Base-by-base conservation (phyloP, 2,888 invertebrate genomes). In the Sicus ferrugineus region DNA sequence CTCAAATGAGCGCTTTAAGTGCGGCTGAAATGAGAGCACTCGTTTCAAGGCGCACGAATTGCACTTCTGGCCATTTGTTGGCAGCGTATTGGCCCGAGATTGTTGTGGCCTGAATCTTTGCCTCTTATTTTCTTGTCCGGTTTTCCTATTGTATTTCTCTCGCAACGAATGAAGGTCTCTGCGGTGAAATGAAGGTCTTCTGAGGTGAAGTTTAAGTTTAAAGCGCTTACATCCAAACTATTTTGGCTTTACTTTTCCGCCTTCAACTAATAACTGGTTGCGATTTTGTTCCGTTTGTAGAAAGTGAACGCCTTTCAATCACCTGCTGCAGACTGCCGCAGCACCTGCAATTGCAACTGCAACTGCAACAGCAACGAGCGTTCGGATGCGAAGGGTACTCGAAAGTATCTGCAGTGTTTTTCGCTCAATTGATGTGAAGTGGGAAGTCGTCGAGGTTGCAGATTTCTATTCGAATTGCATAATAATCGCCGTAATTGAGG, bases 261-360 rank as follows among this genome's bases (percentile, higher is more conserved):
- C 42, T 61, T 61, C 63, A 59, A 31, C 7, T 52, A 16, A 26
- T 19, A 65, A 65, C 54, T 52, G 34, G 65, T 34, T 31, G 52
- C 50, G 54, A 52, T 65, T 50, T 61, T 7, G n/a, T 56, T 23
- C 11, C 23, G 54, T 21, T 56, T 59, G 26, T 38, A 19, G 48
- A 46, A 67, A 67, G 59, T 59, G 58, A 56, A 48, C 67, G 67
- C 67, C 67, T 58, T 58, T 67, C n/a, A n/a, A n/a, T n/a, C n/a
- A n/a, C n/a, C n/a, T n/a, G n/a, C n/a, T 67, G 16, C 11, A 42
- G 38, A 48, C 16, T 56, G 66, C n/a, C n/a, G n/a, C n/a, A n/a
- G n/a, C 66, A 67, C 66, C 67, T 59, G 58, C 59, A 50, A 21
- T 30, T 38, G 42, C 46, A 28, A 26, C 28, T 1, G n/a, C 28